Conservation (phyloP, 2,888 invertebrate species). For the Acrobasis repandana region DNA sequence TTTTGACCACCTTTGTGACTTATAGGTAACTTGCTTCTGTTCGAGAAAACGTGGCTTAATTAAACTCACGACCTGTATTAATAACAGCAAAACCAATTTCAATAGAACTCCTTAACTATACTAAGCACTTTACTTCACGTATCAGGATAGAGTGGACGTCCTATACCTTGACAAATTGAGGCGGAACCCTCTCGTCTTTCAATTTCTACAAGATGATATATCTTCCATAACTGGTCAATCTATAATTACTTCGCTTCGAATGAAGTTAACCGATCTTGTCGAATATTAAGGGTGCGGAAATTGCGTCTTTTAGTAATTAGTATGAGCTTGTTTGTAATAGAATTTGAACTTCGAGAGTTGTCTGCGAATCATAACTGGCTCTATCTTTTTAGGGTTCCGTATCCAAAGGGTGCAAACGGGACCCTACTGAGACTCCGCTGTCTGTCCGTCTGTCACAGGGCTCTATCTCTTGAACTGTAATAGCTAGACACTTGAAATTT, state of each 20-base stretch:
- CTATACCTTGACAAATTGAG: constrained; percentile 2
- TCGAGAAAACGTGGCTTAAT: neutral
- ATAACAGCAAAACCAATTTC: neutral
- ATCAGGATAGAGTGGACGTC: neutral
- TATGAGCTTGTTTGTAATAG: constrained; percentile 1
- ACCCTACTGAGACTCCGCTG: too few relatives aligned
- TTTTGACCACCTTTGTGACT: constrained; percentile 1
- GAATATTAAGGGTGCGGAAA: constrained; percentile 13
- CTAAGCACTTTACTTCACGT: neutral
- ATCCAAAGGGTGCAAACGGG: too few relatives aligned
- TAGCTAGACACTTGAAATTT: too few relatives aligned
- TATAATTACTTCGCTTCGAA: constrained; percentile 27
- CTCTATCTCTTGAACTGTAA: too few relatives aligned
- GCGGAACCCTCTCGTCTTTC: neutral
- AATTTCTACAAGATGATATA: neutral
- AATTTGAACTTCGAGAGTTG: too few relatives aligned
- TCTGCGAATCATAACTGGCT: too few relatives aligned
- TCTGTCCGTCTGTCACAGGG: too few relatives aligned
- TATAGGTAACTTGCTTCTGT: constrained; percentile 6
- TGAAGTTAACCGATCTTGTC: constrained; percentile 29
- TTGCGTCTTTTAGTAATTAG: constrained; percentile 21
- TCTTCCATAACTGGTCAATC: constrained; percentile 16
- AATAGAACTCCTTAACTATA: neutral
- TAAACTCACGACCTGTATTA: neutral
- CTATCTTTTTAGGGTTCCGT: too few relatives aligned